Evolutionary conservation across 2,888 invertebrate species (phyloP).

Genomic region (Dynastes tityus): DNA sequence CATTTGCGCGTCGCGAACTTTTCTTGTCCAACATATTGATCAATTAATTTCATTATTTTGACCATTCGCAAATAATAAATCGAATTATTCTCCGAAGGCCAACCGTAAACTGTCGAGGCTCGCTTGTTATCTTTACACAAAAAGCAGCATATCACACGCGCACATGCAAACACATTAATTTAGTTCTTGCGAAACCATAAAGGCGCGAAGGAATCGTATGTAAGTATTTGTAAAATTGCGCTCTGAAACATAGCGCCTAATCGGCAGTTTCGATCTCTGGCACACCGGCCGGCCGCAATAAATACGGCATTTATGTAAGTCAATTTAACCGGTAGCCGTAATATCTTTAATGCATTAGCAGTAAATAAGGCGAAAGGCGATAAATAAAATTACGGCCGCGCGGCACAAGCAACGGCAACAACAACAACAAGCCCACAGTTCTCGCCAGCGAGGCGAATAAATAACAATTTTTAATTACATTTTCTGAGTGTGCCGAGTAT

Average conservation of each 20-base stretch:
- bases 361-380: conserved; percentile 49
- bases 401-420: conserved; percentile 6
- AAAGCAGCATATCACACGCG: conserved; percentile 4
- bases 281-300: conserved; percentile 23
- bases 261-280: conserved; percentile 34
- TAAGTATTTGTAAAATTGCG: conserved; percentile 7
- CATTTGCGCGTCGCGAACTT: background rate
- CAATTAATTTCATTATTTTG: conserved; percentile 1
- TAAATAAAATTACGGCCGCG: conserved; percentile 47
- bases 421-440: conserved; percentile 4
- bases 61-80: background rate
- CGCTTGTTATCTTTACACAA: background rate
- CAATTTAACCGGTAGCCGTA: conserved; percentile 47
- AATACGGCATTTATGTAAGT: conserved; percentile 44
- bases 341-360: conserved; percentile 50
- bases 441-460: conserved; percentile 45
- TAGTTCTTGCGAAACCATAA: conserved; percentile 2
- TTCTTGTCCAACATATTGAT: background rate
- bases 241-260: conserved; percentile 14
- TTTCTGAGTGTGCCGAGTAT: conserved; percentile 46
- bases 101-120: background rate
- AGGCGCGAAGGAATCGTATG: conserved; percentile 22
- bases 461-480: conserved; percentile 52
- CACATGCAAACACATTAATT: conserved; percentile 20
- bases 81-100: conserved; percentile 7